Base-by-base conservation (phyloP, 2,113 vertebrate species). In the Cariama cristata region DNA sequence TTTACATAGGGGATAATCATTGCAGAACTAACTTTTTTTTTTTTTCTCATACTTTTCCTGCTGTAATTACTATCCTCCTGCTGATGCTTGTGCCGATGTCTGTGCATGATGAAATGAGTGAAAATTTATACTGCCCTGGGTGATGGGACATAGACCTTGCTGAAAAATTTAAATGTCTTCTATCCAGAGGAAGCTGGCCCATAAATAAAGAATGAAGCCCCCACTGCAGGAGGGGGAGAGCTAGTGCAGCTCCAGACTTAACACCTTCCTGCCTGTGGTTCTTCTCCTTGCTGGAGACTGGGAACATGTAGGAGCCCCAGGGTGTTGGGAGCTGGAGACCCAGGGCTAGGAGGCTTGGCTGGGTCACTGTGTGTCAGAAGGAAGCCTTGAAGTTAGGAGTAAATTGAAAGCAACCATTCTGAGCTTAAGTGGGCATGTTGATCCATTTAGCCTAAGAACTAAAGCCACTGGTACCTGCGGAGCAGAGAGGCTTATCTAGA, bases 201-300 rank as follows among this genome's bases (percentile, higher is more conserved):
- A 96, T 96, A 96, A 97, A 97, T 97, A 96, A 97, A 90, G 91
- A 60, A 97, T 97, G 93, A 97, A 93, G 66, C 58, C 66, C 82
- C 28, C 40, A 35, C 79, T 81, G 83, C 77, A 79, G 80, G 49
- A 95, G 53, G n/a, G 52, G 53, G 49, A 91, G 79, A 94, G 38
- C 33, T 84, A 45, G 27, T 15, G 20, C 45, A 62, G 73, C 66
- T 94, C 62, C 49, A 5, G 6, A 58, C 58, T 97, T 97, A 96
- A 97, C 86, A 1, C 84, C 22, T 96, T 96, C 77, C 69, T 94
- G 76, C 42, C 93, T 30, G 44, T 42, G 16, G 7, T 79, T 79
- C 4, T 55, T 60, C 19, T 72, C 13, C 53, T 63, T 47, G n/a
- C 40, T 50, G 38, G 18, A 26, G 21, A 35, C 22, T 69, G 27